phyloP scores from a whole-genome alignment of 2,797 vertebrate species.

The Acanthurus lineatus region DNA sequence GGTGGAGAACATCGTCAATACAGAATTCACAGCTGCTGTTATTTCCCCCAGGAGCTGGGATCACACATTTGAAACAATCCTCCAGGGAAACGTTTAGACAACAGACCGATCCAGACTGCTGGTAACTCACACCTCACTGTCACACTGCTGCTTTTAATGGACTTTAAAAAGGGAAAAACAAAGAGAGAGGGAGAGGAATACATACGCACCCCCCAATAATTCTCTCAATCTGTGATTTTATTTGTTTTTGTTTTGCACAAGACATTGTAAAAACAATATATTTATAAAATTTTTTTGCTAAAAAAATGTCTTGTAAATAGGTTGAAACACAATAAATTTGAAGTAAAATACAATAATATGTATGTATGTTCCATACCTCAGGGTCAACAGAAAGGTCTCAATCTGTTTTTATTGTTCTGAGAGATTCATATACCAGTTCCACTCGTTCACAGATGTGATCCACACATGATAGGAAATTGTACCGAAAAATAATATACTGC shows the following conservation, averaged over 20 bases:
- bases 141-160: slow-evolving; percentile 54
- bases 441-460: slow-evolving; percentile 8
- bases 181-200: not conserved
- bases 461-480: slow-evolving; percentile 20
- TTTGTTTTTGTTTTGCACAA: not conserved
- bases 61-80: slow-evolving; percentile 70
- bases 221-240: slow-evolving; percentile 6
- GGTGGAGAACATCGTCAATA: slow-evolving; percentile 65
- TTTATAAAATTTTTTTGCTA: not conserved
- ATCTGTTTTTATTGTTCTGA: slow-evolving; percentile 10
- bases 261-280: no score
- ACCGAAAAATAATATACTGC: slow-evolving; percentile 2
- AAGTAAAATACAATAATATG: not conserved
- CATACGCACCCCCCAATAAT: not conserved
- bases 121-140: slow-evolving; percentile 56
- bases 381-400: not conserved
- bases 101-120: slow-evolving; percentile 54
- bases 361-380: not conserved
- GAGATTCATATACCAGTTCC: slow-evolving; percentile 7
- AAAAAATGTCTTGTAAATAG: not conserved
- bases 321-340: not conserved
- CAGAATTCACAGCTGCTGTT: slow-evolving; percentile 71
- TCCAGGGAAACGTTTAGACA: slow-evolving; percentile 61
- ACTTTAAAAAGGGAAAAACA: slow-evolving; percentile 33
- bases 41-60: slow-evolving; percentile 75